Evolutionary conservation across 2,113 vertebrate genomes (phyloP), one percentile per base, ranked within the genome.

Genomic region (Halichoeres trimaculatus): DNA sequence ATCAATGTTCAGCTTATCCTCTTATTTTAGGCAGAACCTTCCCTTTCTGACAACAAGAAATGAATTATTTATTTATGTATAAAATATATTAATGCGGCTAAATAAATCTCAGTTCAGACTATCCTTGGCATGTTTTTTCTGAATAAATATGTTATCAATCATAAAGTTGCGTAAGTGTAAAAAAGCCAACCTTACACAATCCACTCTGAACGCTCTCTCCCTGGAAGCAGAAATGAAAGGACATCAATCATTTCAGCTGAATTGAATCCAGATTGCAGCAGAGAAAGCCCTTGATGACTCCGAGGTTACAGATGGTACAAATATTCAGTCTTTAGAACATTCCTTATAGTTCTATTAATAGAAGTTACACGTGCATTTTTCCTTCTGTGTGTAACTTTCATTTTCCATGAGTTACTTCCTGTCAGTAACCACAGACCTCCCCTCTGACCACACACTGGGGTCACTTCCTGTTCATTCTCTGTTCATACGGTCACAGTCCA

Each of bases 341-440:
- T 45, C 20, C n/a, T 70, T 47, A 59, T 10, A 24, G 1, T 41
- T 62, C 70, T 57, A 2, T 40, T 58, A 73, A 69, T 73, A 73
- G 24, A 53, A 57, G 6, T 22, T 17, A 56, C 13, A 19, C 38
- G 24, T 26, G 57, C n/a, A 57, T 45, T 63, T 54, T 74, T 30
- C 30, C 58, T 66, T 11, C 38, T 11, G 9, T 34, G 47, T 24
- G 36, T 47, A 53, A 69, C 47, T 53, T 63, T 70, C 23, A 35
- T 67, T 64, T 58, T 59, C 47, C 54, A 65, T 78, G 78, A 85
- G 36, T 63, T 68, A 78, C 52, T 81, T 85, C 74, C 78, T 75
- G 65, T 80, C 50, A 41, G 20, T 74, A 78, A 70, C 77, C 64
- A 22, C 43, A 36, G 43, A 14, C n/a, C 51, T 23, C 45, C 8